Conservation (phyloP, 2,113 vertebrate genomes). For the Ivindomyrus marchei region DNA sequence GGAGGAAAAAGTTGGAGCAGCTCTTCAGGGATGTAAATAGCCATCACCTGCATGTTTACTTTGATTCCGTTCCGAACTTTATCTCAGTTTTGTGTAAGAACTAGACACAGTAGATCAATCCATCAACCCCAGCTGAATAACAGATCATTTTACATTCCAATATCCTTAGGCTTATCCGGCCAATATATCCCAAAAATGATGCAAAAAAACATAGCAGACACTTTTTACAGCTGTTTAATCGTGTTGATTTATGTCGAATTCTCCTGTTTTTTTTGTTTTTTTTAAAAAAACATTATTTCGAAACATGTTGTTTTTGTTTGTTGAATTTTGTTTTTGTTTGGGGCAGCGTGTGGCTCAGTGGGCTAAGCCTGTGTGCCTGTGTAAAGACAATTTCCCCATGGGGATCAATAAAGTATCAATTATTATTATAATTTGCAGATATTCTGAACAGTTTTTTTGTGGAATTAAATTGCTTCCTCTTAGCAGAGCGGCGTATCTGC, state of each 20-base stretch:
- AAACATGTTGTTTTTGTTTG: not conserved
- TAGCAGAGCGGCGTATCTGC: not conserved
- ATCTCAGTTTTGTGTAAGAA: constrained; percentile 8
- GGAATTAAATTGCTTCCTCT: too few relatives aligned
- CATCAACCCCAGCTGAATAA: not conserved
- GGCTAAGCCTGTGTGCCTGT: too few relatives aligned
- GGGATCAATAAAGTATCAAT: too few relatives aligned
- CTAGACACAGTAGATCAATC: not conserved
- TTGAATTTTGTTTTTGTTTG: too few relatives aligned
- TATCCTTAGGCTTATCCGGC: not conserved
- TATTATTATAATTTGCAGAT: too few relatives aligned
- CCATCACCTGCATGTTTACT: not conserved
- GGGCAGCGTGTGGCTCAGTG: too few relatives aligned
- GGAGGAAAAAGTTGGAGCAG: not conserved
- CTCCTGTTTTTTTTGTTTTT: not conserved
- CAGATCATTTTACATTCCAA: not conserved
- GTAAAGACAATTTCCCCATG: too few relatives aligned
- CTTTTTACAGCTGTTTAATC: not conserved
- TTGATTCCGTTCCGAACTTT: not conserved
- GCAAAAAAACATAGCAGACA: not conserved
- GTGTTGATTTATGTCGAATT: not conserved
- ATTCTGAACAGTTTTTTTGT: not conserved
- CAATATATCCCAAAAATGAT: not conserved
- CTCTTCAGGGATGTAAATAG: not conserved
- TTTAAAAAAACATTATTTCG: not conserved